A percentile compares a stretch with the other conserved stretches of the same genome.
Conservation (phyloP, 1,140 invertebrate species). For the Drosophila watanabei region DNA sequence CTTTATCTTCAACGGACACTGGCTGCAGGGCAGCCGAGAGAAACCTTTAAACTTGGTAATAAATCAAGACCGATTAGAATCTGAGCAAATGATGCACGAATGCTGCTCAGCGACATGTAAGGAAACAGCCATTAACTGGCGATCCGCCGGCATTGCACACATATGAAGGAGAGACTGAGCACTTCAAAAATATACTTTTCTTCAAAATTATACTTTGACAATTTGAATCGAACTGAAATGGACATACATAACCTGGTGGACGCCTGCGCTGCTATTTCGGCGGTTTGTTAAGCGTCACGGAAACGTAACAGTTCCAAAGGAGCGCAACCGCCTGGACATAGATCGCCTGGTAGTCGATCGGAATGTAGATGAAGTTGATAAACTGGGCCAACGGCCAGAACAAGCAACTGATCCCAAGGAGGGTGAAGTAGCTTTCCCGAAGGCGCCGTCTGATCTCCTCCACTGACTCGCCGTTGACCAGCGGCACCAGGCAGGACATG, state of each 20-base stretch:
- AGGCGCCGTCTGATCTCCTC: conserved; percentile 88
- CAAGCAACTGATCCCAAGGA: conserved; percentile 91
- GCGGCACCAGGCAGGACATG: conserved; percentile 87
- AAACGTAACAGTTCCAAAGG: conserved; percentile 94
- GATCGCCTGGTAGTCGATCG: conserved; percentile 92
- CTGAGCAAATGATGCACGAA: conserved; percentile 16
- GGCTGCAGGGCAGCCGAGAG: conserved; percentile 14
- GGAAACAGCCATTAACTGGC: conserved; percentile 1
- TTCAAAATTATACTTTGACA: not conserved
- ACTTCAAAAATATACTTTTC: not conserved
- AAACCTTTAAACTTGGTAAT: conserved; percentile 26
- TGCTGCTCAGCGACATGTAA: not conserved
- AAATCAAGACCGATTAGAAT: conserved; percentile 32
- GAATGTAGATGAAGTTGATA: conserved; percentile 93
- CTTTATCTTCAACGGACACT: conserved; percentile 53
- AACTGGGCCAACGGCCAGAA: conserved; percentile 95
- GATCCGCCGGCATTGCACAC: not conserved
- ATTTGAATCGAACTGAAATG: not conserved
- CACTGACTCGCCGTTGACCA: conserved; percentile 88
- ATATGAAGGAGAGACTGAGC: no score
- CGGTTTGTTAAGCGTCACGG: conserved; percentile 48
- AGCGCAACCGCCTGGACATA: conserved; percentile 92
- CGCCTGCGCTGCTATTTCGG: not conserved
- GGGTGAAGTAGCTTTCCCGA: conserved; percentile 88
- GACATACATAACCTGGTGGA: not conserved